Evolutionary conservation across 1,140 invertebrate genomes (phyloP), one percentile per base, ranked within the genome.

Genomic region (Bombus haemorrhoidalis): DNA sequence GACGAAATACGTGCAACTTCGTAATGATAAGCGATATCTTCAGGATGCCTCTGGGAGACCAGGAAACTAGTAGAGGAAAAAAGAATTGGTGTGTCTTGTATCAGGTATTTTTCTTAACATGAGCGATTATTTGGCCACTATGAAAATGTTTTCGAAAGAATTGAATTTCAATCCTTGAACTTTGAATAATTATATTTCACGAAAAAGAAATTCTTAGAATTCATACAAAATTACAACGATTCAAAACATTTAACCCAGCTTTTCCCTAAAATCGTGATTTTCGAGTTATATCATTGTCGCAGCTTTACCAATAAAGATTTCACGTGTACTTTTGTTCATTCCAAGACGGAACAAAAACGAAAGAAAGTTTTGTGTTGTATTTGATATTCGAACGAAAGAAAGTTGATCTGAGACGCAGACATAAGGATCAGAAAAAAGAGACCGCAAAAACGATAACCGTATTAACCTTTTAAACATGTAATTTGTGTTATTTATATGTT

Each of bases 1-100:
- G 81, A 90, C 90, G 86, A 93, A 91, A 93, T 93, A 93, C 91
- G 89, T 86, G 90, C 87, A 88, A 90, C 90, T 91, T 91, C 87
- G 92, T 93, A 93, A 93, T 91, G 89, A 90, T 90, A 91, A 91
- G 81, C 90, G 90, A 91, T 90, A 85, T 81, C 75, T 62, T 28
- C 41, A 32, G 53, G 77, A 75, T 87, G 68, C 89, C 89, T 88
- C 43, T 86, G 89, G 89, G 89, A 87, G 75, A 4, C 22, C 12
- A 5, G n/a, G 28, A 32, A 59, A 34, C 69, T 2, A 68, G 77
- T 39, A 22, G 22, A 53, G 43, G 59, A n/a, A 6, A 28, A 57
- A 62, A n/a, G 59, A 62, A 62, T 62, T 62, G 10, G 10, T 13
- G 12, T 28, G 59, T 62, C 28, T n/a, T 13, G 28, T 13, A n/a